Conservation (phyloP, 2,797 vertebrate species). For the Liparis tanakae region DNA sequence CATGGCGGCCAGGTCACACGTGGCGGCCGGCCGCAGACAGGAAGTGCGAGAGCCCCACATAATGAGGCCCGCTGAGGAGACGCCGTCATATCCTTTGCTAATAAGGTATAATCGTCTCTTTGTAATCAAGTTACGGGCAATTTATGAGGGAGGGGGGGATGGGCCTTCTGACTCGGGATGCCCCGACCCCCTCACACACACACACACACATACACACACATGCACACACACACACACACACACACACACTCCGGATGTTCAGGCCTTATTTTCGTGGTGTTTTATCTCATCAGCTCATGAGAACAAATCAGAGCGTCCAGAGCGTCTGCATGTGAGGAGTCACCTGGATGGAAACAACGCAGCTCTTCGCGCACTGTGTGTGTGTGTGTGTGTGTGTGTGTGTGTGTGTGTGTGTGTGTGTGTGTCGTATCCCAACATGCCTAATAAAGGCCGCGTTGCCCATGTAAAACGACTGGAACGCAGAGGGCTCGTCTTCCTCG, state of each 20-base stretch:
- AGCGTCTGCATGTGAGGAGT: too few relatives aligned
- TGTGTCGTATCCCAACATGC: slow-evolving; percentile 89
- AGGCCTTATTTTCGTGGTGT: too few relatives aligned
- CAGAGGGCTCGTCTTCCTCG: too few relatives aligned
- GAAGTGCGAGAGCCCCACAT: slow-evolving; percentile 73
- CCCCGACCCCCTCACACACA: neutral
- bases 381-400: too few relatives aligned
- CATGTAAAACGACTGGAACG: too few relatives aligned
- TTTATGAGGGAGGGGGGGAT: slow-evolving; percentile 73
- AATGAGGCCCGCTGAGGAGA: slow-evolving; percentile 78
- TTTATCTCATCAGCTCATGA: too few relatives aligned
- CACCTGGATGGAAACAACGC: too few relatives aligned
- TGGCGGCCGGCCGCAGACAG: slow-evolving; percentile 58
- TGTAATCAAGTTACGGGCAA: slow-evolving; percentile 79
- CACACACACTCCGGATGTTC: too few relatives aligned
- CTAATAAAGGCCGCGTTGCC: slow-evolving; percentile 88
- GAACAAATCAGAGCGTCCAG: too few relatives aligned
- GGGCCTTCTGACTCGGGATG: slow-evolving; percentile 71
- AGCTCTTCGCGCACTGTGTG: too few relatives aligned
- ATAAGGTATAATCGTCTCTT: slow-evolving; percentile 81
- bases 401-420: slow-evolving; percentile 34
- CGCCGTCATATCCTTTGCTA: slow-evolving; percentile 77
- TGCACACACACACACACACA: too few relatives aligned
- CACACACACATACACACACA: too few relatives aligned
- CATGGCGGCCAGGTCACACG: slow-evolving; percentile 75